Evolutionary conservation across 2,888 invertebrate species (phyloP).

Genomic region (Priocnemis perturbator): DNA sequence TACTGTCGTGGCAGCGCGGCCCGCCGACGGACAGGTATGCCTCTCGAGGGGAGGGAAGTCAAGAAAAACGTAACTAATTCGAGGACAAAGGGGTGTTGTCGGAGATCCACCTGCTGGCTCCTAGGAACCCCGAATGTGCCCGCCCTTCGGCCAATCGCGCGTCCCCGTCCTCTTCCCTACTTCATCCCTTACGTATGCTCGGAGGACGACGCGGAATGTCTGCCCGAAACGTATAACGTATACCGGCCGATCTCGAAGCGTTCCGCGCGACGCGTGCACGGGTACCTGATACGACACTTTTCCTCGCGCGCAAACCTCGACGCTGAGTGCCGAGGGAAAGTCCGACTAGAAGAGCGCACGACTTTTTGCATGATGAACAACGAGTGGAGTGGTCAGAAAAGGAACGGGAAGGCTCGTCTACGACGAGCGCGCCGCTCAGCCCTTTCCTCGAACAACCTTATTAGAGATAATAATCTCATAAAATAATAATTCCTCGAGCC

Average conservation of each 20-base stretch:
- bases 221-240: constrained; percentile 3
- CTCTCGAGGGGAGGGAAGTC: constrained; percentile 45
- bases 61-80: constrained; percentile 68
- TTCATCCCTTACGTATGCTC: constrained; percentile 54
- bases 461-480: constrained; percentile 74
- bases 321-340: too few relatives aligned
- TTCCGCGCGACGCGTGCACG: too few relatives aligned
- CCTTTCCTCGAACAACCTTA: constrained; percentile 57
- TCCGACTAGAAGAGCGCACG: too few relatives aligned
- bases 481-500: constrained; percentile 69
- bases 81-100: constrained; percentile 64
- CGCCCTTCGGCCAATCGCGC: constrained; percentile 69
- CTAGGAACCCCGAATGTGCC: constrained; percentile 59
- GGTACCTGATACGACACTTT: too few relatives aligned
- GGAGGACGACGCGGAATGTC: constrained; percentile 27
- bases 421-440: constrained; percentile 9
- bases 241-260: too few relatives aligned
- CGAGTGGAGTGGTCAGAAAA: too few relatives aligned
- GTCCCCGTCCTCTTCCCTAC: constrained; percentile 52
- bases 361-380: too few relatives aligned
- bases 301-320: too few relatives aligned
- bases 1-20: constrained; percentile 22
- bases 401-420: not conserved
- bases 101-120: constrained; percentile 69
- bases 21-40: constrained; percentile 53